Base-by-base conservation (phyloP, 2,113 vertebrate genomes). In the Phaethornis superciliosus region DNA sequence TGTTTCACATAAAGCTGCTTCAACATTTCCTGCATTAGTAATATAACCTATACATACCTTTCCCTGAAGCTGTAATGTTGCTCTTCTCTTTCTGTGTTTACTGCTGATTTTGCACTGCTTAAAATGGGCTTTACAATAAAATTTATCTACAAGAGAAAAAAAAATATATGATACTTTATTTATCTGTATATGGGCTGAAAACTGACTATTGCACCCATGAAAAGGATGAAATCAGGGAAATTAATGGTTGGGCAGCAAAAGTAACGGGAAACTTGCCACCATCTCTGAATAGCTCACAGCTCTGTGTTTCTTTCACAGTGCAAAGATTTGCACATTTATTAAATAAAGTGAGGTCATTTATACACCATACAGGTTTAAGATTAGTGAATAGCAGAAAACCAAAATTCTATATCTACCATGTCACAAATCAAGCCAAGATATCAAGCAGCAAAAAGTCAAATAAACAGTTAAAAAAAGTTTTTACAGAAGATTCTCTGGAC, bases 71-170 rank as follows among this genome's bases (percentile, higher is more conserved):
- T 97, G 98, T 46, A 98, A 40, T 13, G 98, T 98, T 35, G 97
- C 96, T 74, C 97, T 97, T 96, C 98, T 98, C 89, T 98, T 98
- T 24, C 97, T 97, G 62, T 98, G 97, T 37, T 98, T 99, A 14
- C 89, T 98, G 40, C 90, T 98, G 33, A 96, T 97, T 97, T 98
- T 98, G 78, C 98, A 98, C 91, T 99, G 98, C 15, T 97, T 97
- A 97, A 99, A 99, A 93, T 99, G 99, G 95, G 98, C 97, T 95
- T 99, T 99, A 98, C 99, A 99, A 97, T 99, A 99, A 94, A 99
- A 97, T 97, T 99, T 99, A 88, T 98, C 99, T 99, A 89, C 27
- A 83, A 96, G 65, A 93, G 77, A 63, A 95, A 90, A 49, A 92
- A 77, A 81, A 32, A 59, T 7, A 24, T 5, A 64, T 40, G 3